Evolutionary conservation across 2,888 invertebrate genomes (phyloP).

Genomic region (Alentia gelatinosa): DNA sequence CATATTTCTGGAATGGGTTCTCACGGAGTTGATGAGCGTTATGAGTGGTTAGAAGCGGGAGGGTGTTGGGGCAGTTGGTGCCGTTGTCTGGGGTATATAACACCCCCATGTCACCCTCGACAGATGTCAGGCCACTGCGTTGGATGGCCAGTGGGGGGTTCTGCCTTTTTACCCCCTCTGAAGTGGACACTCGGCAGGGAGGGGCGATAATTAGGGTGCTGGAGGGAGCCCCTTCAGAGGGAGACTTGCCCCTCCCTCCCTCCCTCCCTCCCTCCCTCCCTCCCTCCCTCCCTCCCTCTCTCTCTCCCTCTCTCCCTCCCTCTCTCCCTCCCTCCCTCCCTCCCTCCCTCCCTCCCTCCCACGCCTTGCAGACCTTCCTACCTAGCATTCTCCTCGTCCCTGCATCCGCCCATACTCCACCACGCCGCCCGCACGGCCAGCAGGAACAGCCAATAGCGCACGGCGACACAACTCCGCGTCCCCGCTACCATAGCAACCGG

Average conservation of each 20-base stretch:
- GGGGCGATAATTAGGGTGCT: slow-evolving; percentile 30
- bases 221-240: not conserved
- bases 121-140: not conserved
- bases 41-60: too few relatives aligned
- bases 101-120: not conserved
- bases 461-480: not conserved
- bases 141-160: not conserved
- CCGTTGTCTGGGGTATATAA: not conserved
- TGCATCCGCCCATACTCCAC: not conserved
- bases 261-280: slow-evolving; percentile 3
- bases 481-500: not conserved
- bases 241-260: not conserved
- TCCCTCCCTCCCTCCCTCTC: not conserved
- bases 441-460: not conserved
- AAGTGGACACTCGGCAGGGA: not conserved
- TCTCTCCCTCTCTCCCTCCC: not conserved
- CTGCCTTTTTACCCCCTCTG: slow-evolving; percentile 17
- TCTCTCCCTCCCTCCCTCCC: slow-evolving; percentile 18
- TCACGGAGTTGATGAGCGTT: too few relatives aligned
- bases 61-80: too few relatives aligned
- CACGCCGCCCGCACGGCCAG: not conserved
- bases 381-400: not conserved
- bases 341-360: not conserved
- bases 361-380: not conserved
- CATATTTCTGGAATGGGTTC: too few relatives aligned